These are phyloP conservation scores for Pachydiplax longipennis DNA, from an alignment of 2,888 invertebrate genomes.

Conservation along the genomic window DNA sequence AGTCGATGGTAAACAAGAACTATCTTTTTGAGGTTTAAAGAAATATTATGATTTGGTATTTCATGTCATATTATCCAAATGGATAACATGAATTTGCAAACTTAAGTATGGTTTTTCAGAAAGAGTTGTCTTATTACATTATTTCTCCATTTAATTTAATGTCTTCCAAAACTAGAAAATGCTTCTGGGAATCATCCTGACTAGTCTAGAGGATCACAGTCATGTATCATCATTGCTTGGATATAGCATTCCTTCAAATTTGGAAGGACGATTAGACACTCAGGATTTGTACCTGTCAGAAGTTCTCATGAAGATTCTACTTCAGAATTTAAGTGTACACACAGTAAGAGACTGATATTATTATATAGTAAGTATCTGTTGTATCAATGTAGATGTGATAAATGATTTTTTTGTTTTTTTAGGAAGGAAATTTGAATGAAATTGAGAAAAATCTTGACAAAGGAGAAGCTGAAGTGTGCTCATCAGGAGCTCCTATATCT, in stretches of 20 bases:
- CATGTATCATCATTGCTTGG: slow-evolving; percentile 67
- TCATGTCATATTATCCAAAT: too few species aligned
- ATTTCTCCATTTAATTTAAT: background rate
- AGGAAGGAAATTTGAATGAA: slow-evolving; percentile 58
- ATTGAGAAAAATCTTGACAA: slow-evolving; percentile 53
- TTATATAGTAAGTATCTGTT: background rate
- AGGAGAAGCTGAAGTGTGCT: slow-evolving; percentile 48
- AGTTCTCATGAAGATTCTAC: slow-evolving; percentile 65
- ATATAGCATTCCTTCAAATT: slow-evolving; percentile 55
- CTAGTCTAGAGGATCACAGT: slow-evolving; percentile 68
- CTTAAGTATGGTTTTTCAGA: too few species aligned
- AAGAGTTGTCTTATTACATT: too few species aligned
- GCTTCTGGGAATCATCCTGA: slow-evolving; percentile 67
- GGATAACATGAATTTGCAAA: too few species aligned
- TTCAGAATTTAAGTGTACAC: slow-evolving; percentile 64
- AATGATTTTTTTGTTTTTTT: slow-evolving; percentile 39
- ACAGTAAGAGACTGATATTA: slow-evolving; percentile 59
- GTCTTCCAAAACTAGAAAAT: slow-evolving; percentile 59
- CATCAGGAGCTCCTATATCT: slow-evolving; percentile 51
- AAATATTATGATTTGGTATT: too few species aligned
- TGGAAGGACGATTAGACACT: slow-evolving; percentile 52
- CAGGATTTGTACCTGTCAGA: slow-evolving; percentile 58
- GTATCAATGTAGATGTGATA: background rate
- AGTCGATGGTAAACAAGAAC: too few species aligned
- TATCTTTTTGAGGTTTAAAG: too few species aligned